A percentile compares a stretch with the other conserved stretches of the same genome.
Conservation (phyloP, 2,888 invertebrate genomes). For the Hemithea aestivaria region DNA sequence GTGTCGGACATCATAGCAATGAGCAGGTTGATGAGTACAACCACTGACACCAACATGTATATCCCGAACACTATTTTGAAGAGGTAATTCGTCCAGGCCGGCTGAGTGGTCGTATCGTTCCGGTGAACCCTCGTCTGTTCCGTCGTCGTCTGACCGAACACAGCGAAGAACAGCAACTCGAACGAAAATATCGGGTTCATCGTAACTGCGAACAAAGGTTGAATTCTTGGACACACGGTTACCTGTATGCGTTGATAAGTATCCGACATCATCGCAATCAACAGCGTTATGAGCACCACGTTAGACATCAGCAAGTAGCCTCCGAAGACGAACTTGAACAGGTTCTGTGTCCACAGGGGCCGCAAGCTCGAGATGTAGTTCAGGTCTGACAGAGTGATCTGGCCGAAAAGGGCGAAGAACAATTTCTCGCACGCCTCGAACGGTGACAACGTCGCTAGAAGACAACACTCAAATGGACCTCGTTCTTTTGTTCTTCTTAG, state of each 20-base stretch:
- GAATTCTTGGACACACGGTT: slow-evolving; percentile 70
- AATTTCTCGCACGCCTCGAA: slow-evolving; percentile 97
- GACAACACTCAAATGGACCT: slow-evolving; percentile 72
- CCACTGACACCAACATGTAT: slow-evolving; percentile 99
- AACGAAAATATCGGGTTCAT: slow-evolving; percentile 95
- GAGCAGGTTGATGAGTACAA: slow-evolving; percentile 98
- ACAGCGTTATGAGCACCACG: slow-evolving; percentile 98
- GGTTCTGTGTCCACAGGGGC: slow-evolving; percentile 90
- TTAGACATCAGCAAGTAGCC: slow-evolving; percentile 98
- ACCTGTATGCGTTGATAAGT: slow-evolving; percentile 99
- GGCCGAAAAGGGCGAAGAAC: slow-evolving; percentile 98
- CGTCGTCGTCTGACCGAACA: slow-evolving; percentile 96
- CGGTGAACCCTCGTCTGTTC: slow-evolving; percentile 85
- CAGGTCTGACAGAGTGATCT: slow-evolving; percentile 92
- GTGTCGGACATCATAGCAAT: slow-evolving; percentile 99
- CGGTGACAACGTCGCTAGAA: slow-evolving; percentile 90
- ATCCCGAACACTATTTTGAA: slow-evolving; percentile 94
- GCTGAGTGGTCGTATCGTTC: slow-evolving; percentile 82
- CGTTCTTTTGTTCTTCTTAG: slow-evolving; percentile 49
- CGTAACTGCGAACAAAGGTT: slow-evolving; percentile 87
- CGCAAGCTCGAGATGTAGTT: slow-evolving; percentile 85
- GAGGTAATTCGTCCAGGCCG: slow-evolving; percentile 90
- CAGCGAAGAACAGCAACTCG: slow-evolving; percentile 99
- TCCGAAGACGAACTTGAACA: slow-evolving; percentile 96
- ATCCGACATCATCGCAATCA: slow-evolving; percentile 99